Evolutionary conservation across 2,113 vertebrate genomes (phyloP), one percentile per base, ranked within the genome.

Genomic region (Passer domesticus): DNA sequence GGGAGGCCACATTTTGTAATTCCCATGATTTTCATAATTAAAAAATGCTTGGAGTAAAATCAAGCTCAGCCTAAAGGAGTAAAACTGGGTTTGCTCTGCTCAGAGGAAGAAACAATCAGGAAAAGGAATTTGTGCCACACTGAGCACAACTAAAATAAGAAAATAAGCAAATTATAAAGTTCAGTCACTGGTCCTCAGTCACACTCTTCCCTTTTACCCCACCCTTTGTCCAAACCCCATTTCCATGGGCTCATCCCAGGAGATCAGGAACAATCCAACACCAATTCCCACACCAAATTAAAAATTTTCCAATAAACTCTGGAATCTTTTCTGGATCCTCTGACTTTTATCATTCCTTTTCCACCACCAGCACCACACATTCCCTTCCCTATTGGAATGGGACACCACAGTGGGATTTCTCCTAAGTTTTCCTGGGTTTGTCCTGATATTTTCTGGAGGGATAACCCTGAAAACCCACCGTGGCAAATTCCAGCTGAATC

Each of bases 251-350:
- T 59, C 44, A 14, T 47, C 53, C 66, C 46, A 22, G 23, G 17
- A 6, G 11, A 41, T 43, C 30, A 18, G 66, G 30, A 44, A n/a
- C 43, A 6, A 22, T 17, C n/a, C n/a, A 20, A 4, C 41, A 10
- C 27, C 17, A 2, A 39, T 11, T 58, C 1, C 43, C n/a, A 58
- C 2, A 0, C 11, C 30, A 43, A 11, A 15, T 52, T 8, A 10
- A 17, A 7, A 5, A 49, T 24, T 49, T 49, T 24, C 12, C 3
- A 7, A 49, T 49, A 43, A 10, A 15, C 41, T n/a, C 7, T 0
- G 0, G 6, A n/a, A 20, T 20, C 7, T 20, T 49, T 41, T 8
- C 20, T 13, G 7, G 24, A 10, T 10, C 28, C 41, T n/a, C n/a
- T 6, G n/a, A 12, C 9, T 67, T 50, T 17, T 3, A 4, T 14